Base-by-base conservation (phyloP, 2,888 invertebrate species). In the Sarcophaga carnaria region DNA sequence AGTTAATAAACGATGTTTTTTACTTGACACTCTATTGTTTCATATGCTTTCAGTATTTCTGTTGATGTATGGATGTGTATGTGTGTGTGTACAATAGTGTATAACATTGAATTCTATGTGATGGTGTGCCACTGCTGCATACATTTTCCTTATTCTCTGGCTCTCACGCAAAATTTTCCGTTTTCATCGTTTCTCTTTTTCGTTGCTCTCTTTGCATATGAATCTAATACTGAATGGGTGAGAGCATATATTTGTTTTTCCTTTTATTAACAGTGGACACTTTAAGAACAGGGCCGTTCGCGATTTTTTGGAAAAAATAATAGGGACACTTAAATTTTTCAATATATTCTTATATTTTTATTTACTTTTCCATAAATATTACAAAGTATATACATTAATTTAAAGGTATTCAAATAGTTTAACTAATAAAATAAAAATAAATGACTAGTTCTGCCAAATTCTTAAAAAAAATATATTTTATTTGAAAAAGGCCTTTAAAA, bases 31-130 rank as follows among this genome's bases (percentile, higher is more conserved):
- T 75, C 75, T 66, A 76, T 76, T 80, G 70, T 84, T 83, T 72
- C 78, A 69, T 78, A 72, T 83, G 88, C 85, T 88, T 88, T 83
- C 1, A 54, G 78, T 88, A 85, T 88, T 88, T 89, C 88, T 90
- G 89, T 88, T 37, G 1, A 88, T 27, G 3, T 47, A 89, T 89
- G 90, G 89, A 14, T 22, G 45, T 8, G 8, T 37, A 8, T 37
- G 22, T 66, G 71, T 59, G 12, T 17, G 54, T 59, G 12, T 14
- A 8, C 14, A 37, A 37, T 8, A 37, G 37, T 37, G 37, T 37
- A 37, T 37, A 71, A 25, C 54, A 66, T 70, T 45, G 59, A 59
- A 64, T 59, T 64, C 64, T 71, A 37, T 64, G 54, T 17, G 64
- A 14, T 70, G n/a, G 54, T 22, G 45, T 70, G 84, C 79, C 59